These are phyloP conservation scores for Nesometra sesokonis DNA, from an alignment of 35 echinoderm and acorn worm species.

Conservation along the genomic window DNA sequence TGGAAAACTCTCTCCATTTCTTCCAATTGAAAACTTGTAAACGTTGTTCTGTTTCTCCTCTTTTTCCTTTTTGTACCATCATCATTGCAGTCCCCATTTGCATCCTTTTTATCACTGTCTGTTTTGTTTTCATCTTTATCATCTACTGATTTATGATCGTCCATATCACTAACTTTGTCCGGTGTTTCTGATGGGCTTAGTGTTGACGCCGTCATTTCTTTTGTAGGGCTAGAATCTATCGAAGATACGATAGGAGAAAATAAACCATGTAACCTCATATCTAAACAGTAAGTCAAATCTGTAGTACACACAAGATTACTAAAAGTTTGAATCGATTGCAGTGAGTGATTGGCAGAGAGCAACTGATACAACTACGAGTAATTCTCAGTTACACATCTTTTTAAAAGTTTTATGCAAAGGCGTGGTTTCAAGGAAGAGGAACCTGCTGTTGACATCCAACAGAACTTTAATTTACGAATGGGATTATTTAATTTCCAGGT, in stretches of 20 bases:
- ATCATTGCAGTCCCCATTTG: slow-evolving; percentile 39
- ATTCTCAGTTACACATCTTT: neutral
- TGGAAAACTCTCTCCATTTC: slow-evolving; percentile 99
- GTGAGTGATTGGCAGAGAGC: neutral
- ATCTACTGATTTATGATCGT: neutral
- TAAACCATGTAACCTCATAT: neutral
- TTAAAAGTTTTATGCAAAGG: neutral
- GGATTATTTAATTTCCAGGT: neutral
- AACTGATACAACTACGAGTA: too few relatives aligned
- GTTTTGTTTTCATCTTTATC: slow-evolving; percentile 26
- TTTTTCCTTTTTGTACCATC: slow-evolving; percentile 59
- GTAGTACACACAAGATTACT: neutral
- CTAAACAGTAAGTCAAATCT: neutral
- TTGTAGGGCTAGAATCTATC: neutral
- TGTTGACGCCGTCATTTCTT: neutral
- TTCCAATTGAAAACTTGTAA: slow-evolving; percentile 92
- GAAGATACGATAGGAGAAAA: neutral
- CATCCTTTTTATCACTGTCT: slow-evolving; percentile 18
- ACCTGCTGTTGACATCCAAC: neutral
- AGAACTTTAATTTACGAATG: neutral
- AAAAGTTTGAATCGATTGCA: too few relatives aligned
- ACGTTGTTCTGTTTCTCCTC: slow-evolving; percentile 85
- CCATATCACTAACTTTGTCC: neutral
- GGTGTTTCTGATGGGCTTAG: neutral
- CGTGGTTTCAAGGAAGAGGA: neutral